Evolutionary conservation across 2,888 invertebrate species (phyloP), one percentile per base, ranked within the genome.

Genomic region (Ornithoptera alexandrae): DNA sequence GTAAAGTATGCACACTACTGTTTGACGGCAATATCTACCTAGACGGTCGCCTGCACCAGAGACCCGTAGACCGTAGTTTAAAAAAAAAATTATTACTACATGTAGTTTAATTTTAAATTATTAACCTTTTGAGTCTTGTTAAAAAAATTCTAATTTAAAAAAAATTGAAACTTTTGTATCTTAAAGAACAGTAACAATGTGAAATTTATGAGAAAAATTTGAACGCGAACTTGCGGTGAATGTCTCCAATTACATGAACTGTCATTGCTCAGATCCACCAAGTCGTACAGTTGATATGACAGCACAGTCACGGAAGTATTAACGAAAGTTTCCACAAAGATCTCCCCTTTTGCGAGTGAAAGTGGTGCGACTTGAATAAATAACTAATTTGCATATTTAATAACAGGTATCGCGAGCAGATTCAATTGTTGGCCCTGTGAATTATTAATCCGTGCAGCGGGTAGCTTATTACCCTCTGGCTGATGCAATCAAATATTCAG

Each of bases 331-430:
- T 76, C 57, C 74, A 73, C 76, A 81, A 78, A 76, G 76, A 73
- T 67, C 73, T 80, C 81, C 87, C 84, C 84, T 80, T 81, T 80
- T 74, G 76, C 75, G 77, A 81, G 78, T 75, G 75, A 79, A 78
- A 78, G 77, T 76, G 76, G 74, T 77, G 78, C 78, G 83, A 79
- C 81, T 88, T 90, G 88, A 90, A 90, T 90, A 91, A 90, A 91
- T 91, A 89, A 91, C 85, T 88, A 78, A 90, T 91, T 90, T 91
- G 80, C 89, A 91, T 91, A 87, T 88, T 88, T 91, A 90, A 90
- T 90, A 88, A 87, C 90, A 87, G 87, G 88, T 89, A 87, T 88
- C 85, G 83, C 79, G 83, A 73, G 81, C 76, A 73, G 83, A 84
- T 89, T 87, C 87, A 88, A 89, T 90, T 89, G 90, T 86, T 82